Evolutionary conservation across 2,113 vertebrate genomes (phyloP).

Genomic region (Heterocephalus glaber): DNA sequence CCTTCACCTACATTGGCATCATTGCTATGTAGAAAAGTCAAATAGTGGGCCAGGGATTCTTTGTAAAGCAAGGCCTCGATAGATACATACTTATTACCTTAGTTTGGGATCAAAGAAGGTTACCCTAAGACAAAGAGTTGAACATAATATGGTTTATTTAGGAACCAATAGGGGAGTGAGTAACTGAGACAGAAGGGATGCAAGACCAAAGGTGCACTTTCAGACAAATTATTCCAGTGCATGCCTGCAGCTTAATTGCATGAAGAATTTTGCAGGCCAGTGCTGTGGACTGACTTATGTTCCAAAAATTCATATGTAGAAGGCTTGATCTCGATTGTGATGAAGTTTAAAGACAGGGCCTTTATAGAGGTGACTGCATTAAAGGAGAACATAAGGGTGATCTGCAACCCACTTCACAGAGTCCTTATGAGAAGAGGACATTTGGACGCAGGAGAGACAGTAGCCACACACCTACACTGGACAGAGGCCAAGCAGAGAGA

Average conservation of each 20-base stretch:
- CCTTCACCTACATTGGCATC: not conserved
- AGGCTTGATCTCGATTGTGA: not conserved
- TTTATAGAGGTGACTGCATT: not conserved
- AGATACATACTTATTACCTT: not conserved
- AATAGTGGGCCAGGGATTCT: too few species aligned
- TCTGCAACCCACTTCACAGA: not conserved
- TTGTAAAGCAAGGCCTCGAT: not conserved
- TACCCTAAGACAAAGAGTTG: not conserved
- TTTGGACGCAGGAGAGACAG: not conserved
- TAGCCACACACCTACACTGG: not conserved
- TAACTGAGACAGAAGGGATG: not conserved
- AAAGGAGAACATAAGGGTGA: not conserved
- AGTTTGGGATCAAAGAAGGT: not conserved
- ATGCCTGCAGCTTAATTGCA: not conserved
- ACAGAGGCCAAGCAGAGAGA: not conserved
- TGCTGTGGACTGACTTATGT: not conserved
- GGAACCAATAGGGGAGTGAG: not conserved
- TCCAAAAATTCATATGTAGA: not conserved
- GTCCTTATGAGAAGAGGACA: not conserved
- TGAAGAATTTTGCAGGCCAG: not conserved
- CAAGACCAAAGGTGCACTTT: not conserved
- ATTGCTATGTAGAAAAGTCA: not conserved
- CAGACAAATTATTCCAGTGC: not conserved
- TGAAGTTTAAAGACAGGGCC: not conserved
- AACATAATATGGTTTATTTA: not conserved